phyloP scores from a whole-genome alignment of 2,888 invertebrate genomes.

The Apotomis betuletana region DNA sequence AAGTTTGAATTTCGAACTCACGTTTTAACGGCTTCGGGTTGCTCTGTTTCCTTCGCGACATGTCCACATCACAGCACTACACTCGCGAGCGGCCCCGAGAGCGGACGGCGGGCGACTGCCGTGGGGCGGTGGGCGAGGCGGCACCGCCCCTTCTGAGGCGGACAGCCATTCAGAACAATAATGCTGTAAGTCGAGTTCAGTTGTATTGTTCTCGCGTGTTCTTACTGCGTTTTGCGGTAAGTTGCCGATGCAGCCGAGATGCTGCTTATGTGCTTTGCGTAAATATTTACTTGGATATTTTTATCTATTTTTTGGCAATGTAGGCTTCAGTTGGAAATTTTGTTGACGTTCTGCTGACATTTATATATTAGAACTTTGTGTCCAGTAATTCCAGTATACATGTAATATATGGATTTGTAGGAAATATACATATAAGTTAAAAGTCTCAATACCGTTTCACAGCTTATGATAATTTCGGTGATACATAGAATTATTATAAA shows the following conservation, averaged over 20 bases:
- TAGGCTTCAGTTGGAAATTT: background rate
- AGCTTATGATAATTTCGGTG: too few relatives aligned
- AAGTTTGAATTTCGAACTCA: slow-evolving; percentile 79
- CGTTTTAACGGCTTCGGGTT: slow-evolving; percentile 98
- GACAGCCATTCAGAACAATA: background rate
- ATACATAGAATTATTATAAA: too few relatives aligned
- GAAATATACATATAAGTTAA: too few relatives aligned
- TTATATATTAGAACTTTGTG: background rate
- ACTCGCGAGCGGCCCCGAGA: slow-evolving; percentile 33
- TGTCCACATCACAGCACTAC: slow-evolving; percentile 69
- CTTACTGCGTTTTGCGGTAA: slow-evolving; percentile 14
- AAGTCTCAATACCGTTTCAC: too few relatives aligned
- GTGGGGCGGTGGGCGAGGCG: slow-evolving; percentile 33
- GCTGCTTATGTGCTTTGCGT: slow-evolving; percentile 17
- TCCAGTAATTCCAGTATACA: too few relatives aligned
- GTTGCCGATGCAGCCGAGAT: slow-evolving; percentile 7
- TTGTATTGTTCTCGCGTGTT: background rate
- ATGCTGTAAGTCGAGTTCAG: background rate
- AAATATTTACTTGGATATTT: slow-evolving; percentile 3
- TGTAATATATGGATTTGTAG: too few relatives aligned
- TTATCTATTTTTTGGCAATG: background rate
- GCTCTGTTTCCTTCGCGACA: slow-evolving; percentile 98
- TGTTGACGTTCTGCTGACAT: background rate
- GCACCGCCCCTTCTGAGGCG: slow-evolving; percentile 36
- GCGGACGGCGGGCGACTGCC: slow-evolving; percentile 36